Percentiles rank a stretch among this genome's conserved stretches.
Evolutionary conservation across 1,140 invertebrate species (phyloP).

Genomic region (Procambarus clarkii): DNA sequence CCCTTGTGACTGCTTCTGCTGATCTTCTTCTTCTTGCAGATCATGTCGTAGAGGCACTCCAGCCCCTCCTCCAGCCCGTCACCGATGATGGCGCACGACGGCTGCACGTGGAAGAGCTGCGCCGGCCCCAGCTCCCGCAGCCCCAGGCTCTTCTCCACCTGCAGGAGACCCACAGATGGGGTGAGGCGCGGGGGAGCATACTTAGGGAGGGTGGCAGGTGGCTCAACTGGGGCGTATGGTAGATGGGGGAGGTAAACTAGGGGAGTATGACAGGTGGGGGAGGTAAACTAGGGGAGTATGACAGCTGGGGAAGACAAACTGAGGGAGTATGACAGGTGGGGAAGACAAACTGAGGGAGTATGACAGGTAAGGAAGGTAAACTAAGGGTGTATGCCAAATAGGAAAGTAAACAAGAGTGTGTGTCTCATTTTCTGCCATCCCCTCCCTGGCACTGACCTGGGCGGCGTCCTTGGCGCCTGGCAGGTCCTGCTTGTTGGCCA

Average conservation of each 20-base stretch:
- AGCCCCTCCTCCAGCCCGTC: slow-evolving; percentile 60
- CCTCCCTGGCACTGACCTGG: slow-evolving; percentile 15
- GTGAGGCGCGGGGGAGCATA: neutral
- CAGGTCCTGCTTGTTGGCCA: slow-evolving; percentile 73
- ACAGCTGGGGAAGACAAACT: no score
- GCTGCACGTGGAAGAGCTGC: slow-evolving; percentile 62
- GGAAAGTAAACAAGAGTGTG: neutral
- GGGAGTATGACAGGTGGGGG: no score
- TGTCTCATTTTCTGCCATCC: neutral
- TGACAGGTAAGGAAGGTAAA: no score
- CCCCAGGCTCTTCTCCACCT: slow-evolving; percentile 62
- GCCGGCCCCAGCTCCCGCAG: slow-evolving; percentile 50
- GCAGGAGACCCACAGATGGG: neutral
- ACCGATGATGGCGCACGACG: slow-evolving; percentile 62
- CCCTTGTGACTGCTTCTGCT: slow-evolving; percentile 22
- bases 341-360: no score
- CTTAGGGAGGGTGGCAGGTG: neutral
- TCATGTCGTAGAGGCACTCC: slow-evolving; percentile 59
- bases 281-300: no score
- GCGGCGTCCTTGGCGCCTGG: slow-evolving; percentile 57
- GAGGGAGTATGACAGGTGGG: no score
- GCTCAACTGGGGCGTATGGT: no score
- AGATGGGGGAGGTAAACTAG: no score
- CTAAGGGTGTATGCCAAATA: no score
- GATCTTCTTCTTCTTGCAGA: slow-evolving; percentile 62